phyloP scores from a whole-genome alignment of 2,888 invertebrate genomes.

The Julus scandinavius region DNA sequence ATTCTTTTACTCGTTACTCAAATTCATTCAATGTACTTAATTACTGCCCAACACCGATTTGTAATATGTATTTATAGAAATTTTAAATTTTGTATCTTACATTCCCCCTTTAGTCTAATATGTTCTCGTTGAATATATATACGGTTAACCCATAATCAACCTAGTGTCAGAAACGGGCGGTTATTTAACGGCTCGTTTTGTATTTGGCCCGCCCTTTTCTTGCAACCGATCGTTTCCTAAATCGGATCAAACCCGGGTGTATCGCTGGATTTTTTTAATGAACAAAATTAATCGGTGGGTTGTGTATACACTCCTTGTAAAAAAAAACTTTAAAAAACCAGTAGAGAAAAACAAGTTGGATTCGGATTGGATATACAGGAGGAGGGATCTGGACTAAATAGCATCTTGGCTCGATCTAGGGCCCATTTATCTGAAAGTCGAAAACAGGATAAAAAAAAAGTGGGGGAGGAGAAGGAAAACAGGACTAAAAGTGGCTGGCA shows the following conservation, averaged over 20 bases:
- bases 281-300: conserved; percentile 27
- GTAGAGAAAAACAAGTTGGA: neutral
- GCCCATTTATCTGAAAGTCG: conserved; percentile 31
- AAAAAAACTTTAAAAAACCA: neutral
- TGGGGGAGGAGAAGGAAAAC: neutral
- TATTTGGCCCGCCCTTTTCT: neutral
- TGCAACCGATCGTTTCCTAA: neutral
- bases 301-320: neutral
- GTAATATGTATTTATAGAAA: too few species aligned
- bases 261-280: neutral
- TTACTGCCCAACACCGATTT: too few species aligned
- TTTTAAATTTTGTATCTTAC: too few species aligned
- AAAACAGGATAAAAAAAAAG: conserved; percentile 10
- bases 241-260: neutral
- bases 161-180: conserved; percentile 2
- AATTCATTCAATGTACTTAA: too few species aligned
- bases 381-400: neutral
- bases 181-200: conserved; percentile 16
- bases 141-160: neutral
- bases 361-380: neutral
- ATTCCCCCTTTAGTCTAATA: too few species aligned
- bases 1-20: too few species aligned
- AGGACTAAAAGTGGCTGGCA: neutral
- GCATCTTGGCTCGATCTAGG: neutral
- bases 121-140: neutral